Evolutionary conservation across 2,797 vertebrate genomes (phyloP), one percentile per base, ranked within the genome.

Genomic region (Scleropages formosus): DNA sequence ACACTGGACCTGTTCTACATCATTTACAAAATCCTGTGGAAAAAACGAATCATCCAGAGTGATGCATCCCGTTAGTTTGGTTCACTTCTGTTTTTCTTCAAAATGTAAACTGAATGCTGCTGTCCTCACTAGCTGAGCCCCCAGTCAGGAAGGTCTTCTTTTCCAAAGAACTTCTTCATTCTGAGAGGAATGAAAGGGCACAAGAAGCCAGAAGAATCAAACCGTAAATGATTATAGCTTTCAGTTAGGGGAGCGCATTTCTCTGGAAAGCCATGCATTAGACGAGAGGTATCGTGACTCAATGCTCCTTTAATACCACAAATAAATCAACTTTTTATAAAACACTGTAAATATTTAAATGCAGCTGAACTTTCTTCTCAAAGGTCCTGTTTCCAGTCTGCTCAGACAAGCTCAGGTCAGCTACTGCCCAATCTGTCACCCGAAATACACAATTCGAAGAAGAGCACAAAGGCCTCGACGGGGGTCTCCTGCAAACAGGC

Each of bases 401-500:
- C 31, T 31, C 31, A 39, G 31, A 39, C 39, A 6, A 39, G 73
- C 15, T 67, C 79, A 68, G 11, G 59, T 60, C 78, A 65, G 56
- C 72, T 81, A 65, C 62, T 49, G 4, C 75, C 75, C 62, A 68
- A 71, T 75, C 67, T 11, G 27, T 75, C 60, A 12, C 31, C 75
- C 46, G 77, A 82, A 79, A 11, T 67, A n/a, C 66, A 73, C 75
- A 78, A 79, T 82, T 81, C 70, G 73, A 70, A 3, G 59, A 69
- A 63, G 84, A 86, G 89, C 84, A 87, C 88, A 88, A 80, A 3
- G 80, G 20, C 78, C 80, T 82, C 87, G 85, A 88, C 83, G 83
- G 78, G 81, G 79, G 78, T 74, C 31, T 39, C 39, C 79, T 78
- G 73, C 75, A 78, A 82, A 79, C 77, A 69, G 8, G 4, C 82